phyloP scores from a whole-genome alignment of 1,140 invertebrate species.

The Euura saliciscinereae region DNA sequence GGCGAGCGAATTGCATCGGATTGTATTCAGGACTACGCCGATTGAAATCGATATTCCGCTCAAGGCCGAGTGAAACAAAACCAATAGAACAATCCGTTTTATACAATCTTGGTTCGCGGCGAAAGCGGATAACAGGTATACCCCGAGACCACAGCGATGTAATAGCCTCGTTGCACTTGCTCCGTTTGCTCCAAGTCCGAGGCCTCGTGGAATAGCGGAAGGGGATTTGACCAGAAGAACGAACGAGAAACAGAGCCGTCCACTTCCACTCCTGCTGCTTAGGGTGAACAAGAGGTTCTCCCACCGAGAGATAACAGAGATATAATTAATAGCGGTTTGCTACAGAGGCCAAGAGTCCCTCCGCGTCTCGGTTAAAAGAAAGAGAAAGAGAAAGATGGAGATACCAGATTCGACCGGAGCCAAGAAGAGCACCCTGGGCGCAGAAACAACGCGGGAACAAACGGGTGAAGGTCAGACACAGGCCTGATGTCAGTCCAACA shows the following conservation, averaged over 20 bases:
- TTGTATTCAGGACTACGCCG: conserved; percentile 41
- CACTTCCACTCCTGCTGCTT: too few species aligned
- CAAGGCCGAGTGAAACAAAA: conserved; percentile 45
- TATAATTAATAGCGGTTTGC: too few species aligned
- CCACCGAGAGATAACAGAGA: too few species aligned
- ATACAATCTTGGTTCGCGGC: conserved; percentile 20
- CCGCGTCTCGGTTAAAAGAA: not conserved
- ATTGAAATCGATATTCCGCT: conserved; percentile 52
- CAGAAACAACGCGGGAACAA: not conserved
- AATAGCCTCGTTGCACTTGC: too few species aligned
- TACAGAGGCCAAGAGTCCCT: too few species aligned
- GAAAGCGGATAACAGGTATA: too few species aligned
- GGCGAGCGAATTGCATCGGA: conserved; percentile 32
- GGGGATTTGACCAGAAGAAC: too few species aligned
- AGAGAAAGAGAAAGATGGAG: not conserved
- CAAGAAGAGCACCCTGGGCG: not conserved
- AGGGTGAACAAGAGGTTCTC: too few species aligned
- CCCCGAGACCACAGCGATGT: too few species aligned
- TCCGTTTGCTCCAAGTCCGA: too few species aligned
- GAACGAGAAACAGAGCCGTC: too few species aligned
- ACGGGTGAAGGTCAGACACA: not conserved
- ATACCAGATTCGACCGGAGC: not conserved
- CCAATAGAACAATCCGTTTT: conserved; percentile 43
- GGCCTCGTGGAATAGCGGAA: too few species aligned
- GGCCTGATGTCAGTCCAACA: not conserved